A percentile compares a stretch with the other conserved stretches of the same genome.
Evolutionary conservation across 2,888 invertebrate genomes (phyloP).

Genomic region (Tupiocoris notatus): DNA sequence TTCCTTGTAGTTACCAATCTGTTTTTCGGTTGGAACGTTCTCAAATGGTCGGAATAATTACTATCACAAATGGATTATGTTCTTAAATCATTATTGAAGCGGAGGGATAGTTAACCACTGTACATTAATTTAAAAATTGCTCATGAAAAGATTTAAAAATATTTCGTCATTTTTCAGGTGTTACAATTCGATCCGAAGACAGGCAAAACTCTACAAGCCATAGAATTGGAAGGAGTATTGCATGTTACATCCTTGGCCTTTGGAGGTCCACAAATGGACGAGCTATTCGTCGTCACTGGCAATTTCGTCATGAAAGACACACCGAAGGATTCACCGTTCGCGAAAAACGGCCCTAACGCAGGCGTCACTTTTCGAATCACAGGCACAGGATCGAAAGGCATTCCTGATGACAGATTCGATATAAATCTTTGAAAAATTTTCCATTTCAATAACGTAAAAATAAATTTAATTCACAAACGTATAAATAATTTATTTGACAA

Average conservation of each 20-base stretch:
- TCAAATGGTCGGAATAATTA: no score
- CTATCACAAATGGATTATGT: no score
- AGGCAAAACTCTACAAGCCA: constrained; percentile 60
- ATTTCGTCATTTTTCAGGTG: constrained; percentile 15
- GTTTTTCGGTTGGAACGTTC: no score
- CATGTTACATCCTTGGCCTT: constrained; percentile 58
- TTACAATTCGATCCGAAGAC: constrained; percentile 57
- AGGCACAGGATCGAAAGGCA: background rate
- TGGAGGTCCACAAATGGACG: constrained; percentile 65
- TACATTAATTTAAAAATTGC: no score
- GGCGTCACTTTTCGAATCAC: background rate
- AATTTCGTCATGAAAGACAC: background rate
- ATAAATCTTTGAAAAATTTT: background rate
- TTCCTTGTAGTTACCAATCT: no score
- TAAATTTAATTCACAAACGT: no score
- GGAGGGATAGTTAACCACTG: no score
- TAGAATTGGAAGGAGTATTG: constrained; percentile 65
- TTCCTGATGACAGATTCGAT: background rate
- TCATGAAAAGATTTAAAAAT: no score
- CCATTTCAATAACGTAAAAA: no score
- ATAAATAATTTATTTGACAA: no score
- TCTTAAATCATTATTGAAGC: no score
- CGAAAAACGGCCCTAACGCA: background rate
- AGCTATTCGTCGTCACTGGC: constrained; percentile 67
- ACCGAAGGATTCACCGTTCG: background rate